Evolutionary conservation across 1,140 invertebrate genomes (phyloP).

Genomic region (Trialeurodes vaporariorum): DNA sequence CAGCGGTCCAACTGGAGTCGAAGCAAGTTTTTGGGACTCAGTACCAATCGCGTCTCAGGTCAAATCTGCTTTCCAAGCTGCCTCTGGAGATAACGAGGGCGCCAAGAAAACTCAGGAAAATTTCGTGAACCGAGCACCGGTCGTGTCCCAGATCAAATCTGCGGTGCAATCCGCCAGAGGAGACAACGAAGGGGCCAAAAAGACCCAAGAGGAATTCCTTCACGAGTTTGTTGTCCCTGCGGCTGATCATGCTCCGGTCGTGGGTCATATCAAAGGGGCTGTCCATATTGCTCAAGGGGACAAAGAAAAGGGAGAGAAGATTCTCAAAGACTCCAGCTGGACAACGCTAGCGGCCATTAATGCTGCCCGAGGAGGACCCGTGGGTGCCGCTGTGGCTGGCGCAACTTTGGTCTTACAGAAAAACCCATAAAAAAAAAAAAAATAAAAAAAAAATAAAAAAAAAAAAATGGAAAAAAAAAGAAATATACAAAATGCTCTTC

Average conservation of each 20-base stretch:
- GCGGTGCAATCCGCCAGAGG: slow-evolving; percentile 2
- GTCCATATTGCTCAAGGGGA: not conserved
- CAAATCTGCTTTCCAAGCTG: slow-evolving; percentile 5
- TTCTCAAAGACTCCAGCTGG: not conserved
- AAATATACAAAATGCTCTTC: too few species aligned
- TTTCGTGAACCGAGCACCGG: slow-evolving; percentile 9
- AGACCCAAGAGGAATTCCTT: slow-evolving; percentile 5
- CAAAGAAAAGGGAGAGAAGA: not conserved
- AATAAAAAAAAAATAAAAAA: too few species aligned
- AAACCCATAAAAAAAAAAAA: too few species aligned
- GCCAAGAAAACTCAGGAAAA: slow-evolving; percentile 7
- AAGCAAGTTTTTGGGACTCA: not conserved
- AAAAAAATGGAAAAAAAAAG: too few species aligned
- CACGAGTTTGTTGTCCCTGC: too few species aligned
- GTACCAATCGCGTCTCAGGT: slow-evolving; percentile 5
- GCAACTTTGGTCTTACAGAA: too few species aligned
- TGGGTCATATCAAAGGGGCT: not conserved
- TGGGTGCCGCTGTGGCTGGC: not conserved
- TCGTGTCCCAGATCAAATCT: slow-evolving; percentile 8
- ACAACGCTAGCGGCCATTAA: not conserved
- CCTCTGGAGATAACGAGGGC: not conserved
- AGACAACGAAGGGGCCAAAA: slow-evolving; percentile 3
- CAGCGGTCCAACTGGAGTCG: not conserved
- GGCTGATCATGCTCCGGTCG: not conserved
- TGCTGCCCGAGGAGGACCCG: not conserved